Evolutionary conservation across 2,797 vertebrate species (phyloP).

Genomic region (Perodicticus potto): DNA sequence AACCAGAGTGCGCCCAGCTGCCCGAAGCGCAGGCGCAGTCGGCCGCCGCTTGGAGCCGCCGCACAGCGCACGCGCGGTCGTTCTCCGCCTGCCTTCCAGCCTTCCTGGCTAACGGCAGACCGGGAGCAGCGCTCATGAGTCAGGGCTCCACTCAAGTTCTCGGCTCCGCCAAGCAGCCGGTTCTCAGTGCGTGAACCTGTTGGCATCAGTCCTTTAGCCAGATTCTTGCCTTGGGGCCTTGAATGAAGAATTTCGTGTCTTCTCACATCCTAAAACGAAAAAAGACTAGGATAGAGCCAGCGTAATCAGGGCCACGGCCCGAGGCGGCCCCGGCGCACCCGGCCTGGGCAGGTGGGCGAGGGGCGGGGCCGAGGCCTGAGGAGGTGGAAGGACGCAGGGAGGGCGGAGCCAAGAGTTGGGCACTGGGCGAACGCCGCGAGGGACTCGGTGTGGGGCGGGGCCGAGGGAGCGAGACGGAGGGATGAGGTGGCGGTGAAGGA

Average conservation of each 20-base stretch:
- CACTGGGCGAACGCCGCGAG: slow-evolving; percentile 88
- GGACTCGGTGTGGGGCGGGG: slow-evolving; percentile 82
- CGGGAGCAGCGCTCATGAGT: neutral
- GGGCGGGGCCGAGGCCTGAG: slow-evolving; percentile 81
- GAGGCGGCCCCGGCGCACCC: slow-evolving; percentile 1
- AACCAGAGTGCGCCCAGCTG: neutral
- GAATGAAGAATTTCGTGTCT: neutral
- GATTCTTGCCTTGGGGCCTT: neutral
- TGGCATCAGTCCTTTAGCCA: neutral
- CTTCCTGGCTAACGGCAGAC: neutral
- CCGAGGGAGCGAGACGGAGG: slow-evolving; percentile 66
- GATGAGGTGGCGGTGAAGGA: neutral
- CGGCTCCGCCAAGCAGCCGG: neutral
- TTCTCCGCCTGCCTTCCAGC: neutral
- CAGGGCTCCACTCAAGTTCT: neutral
- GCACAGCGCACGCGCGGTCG: slow-evolving; percentile 18
- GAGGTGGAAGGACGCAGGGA: slow-evolving; percentile 88
- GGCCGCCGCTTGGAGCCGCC: neutral
- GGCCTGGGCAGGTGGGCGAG: slow-evolving; percentile 29
- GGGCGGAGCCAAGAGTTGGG: slow-evolving; percentile 56
- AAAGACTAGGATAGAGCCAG: neutral
- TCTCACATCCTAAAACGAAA: neutral
- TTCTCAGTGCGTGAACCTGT: neutral
- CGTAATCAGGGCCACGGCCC: slow-evolving; percentile 41
- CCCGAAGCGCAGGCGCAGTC: neutral